Evolutionary conservation across 2,797 vertebrate species (phyloP).

Genomic region (Labroides dimidiatus): DNA sequence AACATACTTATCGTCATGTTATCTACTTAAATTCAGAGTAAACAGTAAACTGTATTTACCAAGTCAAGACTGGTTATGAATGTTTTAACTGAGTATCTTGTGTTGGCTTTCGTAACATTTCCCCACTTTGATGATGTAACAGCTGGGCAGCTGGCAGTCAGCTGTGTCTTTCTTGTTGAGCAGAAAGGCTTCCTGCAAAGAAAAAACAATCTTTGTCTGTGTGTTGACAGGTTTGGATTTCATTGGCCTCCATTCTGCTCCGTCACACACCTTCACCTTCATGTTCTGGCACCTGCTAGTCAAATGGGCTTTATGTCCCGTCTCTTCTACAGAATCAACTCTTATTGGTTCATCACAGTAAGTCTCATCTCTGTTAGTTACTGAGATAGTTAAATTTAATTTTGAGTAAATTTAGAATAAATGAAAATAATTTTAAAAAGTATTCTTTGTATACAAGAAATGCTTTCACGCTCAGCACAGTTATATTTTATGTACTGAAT

Average conservation of each 20-base stretch:
- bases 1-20: neutral
- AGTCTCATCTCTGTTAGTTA: constrained; percentile 53
- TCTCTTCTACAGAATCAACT: constrained; percentile 90
- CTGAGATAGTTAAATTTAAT: neutral
- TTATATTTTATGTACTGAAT: too few relatives aligned
- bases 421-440: too few relatives aligned
- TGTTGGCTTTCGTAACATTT: neutral
- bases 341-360: constrained; percentile 98
- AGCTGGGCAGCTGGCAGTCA: neutral
- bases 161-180: neutral
- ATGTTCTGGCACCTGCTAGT: constrained; percentile 93
- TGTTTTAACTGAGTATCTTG: neutral
- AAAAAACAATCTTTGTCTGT: neutral
- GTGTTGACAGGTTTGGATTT: constrained; percentile 92
- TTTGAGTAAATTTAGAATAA: too few relatives aligned
- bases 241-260: constrained; percentile 97
- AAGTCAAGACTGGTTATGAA: neutral
- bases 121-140: neutral
- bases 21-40: neutral
- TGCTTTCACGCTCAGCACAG: too few relatives aligned
- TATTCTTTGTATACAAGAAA: too few relatives aligned
- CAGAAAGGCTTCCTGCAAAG: neutral
- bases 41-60: constrained; percentile 2
- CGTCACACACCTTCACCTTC: constrained; percentile 94
- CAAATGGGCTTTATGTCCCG: constrained; percentile 92